Evolutionary conservation across 2,113 vertebrate genomes (phyloP), one percentile per base, ranked within the genome.

Genomic region (Phalacrocorax aristotelis): DNA sequence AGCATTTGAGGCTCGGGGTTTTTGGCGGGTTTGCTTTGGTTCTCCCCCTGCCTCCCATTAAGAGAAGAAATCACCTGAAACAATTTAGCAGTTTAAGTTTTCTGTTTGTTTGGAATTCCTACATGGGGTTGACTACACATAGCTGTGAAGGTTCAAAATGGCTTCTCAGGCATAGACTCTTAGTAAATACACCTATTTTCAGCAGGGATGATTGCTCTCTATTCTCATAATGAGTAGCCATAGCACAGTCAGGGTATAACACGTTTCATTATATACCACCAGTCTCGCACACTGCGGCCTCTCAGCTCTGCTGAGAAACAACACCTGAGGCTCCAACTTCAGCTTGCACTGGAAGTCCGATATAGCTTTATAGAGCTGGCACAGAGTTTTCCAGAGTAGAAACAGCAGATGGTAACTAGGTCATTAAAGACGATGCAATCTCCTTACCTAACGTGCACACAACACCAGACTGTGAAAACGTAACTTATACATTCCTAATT

Each of bases 211-310:
- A 40, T 42, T 57, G 20, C 15, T 90, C 15, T 78, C 44, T 29
- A 2, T 57, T 52, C 19, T 60, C 1, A 2, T 9, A 44, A 54
- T 6, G 7, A 87, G 34, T 3, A 3, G 34, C 22, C 2, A 0
- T 38, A 78, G 29, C 68, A 52, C 15, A 46, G 55, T 6, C 46
- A 61, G 32, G 34, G 14, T 51, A 12, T 15, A 52, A 74, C 20
- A 21, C 10, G 6, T 23, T 27, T 6, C 34, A 48, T 9, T 5
- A 26, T 8, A 7, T 2, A 23, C 11, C 22, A 52, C 42, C 7
- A 46, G 26, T 10, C 32, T 22, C 66, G 46, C 2, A 36, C 42
- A 12, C 51, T 38, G 18, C 5, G 36, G 22, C 40, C 68, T 38
- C 52, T 51, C 36, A 72, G 36, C 46, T 77, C 57, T 19, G 16